Base-by-base conservation (phyloP, 2,113 vertebrate genomes). In the Eurystomus gularis region DNA sequence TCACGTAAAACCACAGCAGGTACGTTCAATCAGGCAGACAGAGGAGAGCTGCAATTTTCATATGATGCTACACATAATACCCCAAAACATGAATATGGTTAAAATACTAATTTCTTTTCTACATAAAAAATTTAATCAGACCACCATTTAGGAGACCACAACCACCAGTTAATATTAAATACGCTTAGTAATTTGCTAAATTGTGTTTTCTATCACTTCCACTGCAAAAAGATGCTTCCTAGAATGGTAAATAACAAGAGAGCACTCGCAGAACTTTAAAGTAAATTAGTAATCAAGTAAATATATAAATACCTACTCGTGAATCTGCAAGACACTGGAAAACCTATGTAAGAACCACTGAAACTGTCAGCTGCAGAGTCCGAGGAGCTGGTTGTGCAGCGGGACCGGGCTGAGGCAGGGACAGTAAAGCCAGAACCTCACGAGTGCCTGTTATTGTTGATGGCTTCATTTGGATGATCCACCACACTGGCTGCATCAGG, bases 401-500 rank as follows among this genome's bases (percentile, higher is more conserved):
- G 10, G 72, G 48, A 39, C 28, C 42, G 17, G 75, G 3, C 55
- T 2, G 44, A 42, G 61, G 29, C 3, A 9, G 52, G 33, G 66
- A 16, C 3, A 8, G 61, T 4, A 19, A 55, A 46, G 44, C 25
- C 4, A 1, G 3, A 10, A 33, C 20, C 64, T 20, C 40, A 16
- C 23, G 20, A 5, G 16, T 28, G 16, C 72, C 49, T 28, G 0
- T 17, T 54, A 4, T 10, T 49, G 24, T 0, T 2, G 23, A 37
- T 26, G 31, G 5, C 33, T 28, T 15, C 7, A 13, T 42, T 18
- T 44, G 61, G 23, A 31, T 52, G 10, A 49, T 12, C 16, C 51
- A 17, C 33, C 2, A 6, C 2, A 3, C 0, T n/a, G 49, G 39
- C 11, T 9, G 4, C 6, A 33, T n/a, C 35, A 60, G 3, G n/a